Percentiles rank a stretch among this genome's conserved stretches.
These are phyloP conservation scores for Synanthedon myopaeformis DNA, from an alignment of 2,888 invertebrate species.

Conservation along the genomic window DNA sequence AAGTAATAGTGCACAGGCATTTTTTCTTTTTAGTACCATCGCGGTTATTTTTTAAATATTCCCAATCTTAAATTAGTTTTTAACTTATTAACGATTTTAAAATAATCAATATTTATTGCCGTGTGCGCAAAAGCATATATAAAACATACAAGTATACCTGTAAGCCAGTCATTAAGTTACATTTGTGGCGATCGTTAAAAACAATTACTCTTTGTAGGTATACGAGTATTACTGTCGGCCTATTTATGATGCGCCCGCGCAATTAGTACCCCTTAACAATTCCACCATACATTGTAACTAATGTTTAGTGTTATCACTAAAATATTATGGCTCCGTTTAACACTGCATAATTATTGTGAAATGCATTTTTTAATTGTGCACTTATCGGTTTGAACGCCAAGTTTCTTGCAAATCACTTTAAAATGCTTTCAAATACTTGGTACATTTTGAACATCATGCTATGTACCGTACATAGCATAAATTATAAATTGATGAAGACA, in stretches of 20 bases:
- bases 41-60: no score
- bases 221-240: not conserved
- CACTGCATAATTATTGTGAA: not conserved
- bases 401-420: no score
- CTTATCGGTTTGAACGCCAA: not conserved
- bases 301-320: not conserved
- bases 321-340: not conserved
- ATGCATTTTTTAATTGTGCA: not conserved
- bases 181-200: not conserved
- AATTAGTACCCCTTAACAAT: not conserved
- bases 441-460: no score
- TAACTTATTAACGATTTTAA: no score
- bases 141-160: not conserved
- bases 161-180: not conserved
- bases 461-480: no score
- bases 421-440: no score
- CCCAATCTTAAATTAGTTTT: no score
- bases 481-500: no score
- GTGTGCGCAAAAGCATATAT: no score
- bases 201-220: not conserved
- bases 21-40: no score
- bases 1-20: no score
- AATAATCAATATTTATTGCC: no score
- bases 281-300: not conserved
- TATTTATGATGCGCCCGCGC: slow-evolving; percentile 3